Evolutionary conservation across 2,888 invertebrate genomes (phyloP).

Genomic region (Sarcophaga carnaria): DNA sequence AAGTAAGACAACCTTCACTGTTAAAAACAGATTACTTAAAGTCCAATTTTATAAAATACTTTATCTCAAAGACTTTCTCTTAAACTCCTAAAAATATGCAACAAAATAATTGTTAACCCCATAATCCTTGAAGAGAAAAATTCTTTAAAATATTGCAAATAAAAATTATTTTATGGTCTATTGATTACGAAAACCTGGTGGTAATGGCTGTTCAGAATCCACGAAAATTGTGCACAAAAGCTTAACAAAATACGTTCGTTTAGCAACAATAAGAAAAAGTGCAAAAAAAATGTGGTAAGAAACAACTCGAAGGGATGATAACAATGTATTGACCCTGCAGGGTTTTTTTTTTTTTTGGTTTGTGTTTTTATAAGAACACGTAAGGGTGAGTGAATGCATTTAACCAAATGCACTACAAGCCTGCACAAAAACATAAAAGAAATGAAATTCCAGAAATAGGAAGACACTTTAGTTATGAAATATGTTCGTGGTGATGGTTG

Average conservation of each 20-base stretch:
- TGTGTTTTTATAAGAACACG: not conserved
- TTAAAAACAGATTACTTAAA: too few relatives aligned
- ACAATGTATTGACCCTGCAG: slow-evolving; percentile 1
- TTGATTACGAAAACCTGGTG: slow-evolving; percentile 51
- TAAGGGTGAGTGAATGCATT: slow-evolving; percentile 28
- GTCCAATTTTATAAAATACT: too few relatives aligned
- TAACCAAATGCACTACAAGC: slow-evolving; percentile 41
- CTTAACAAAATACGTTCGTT: slow-evolving; percentile 42
- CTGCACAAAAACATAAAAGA: slow-evolving; percentile 4
- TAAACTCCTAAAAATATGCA: not conserved
- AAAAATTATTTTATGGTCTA: slow-evolving; percentile 34
- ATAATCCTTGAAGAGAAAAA: not conserved
- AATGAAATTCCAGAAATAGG: not conserved
- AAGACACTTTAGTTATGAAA: slow-evolving; percentile 17
- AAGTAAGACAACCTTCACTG: too few relatives aligned
- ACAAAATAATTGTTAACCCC: not conserved
- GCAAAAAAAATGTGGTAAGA: not conserved
- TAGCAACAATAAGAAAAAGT: slow-evolving; percentile 38
- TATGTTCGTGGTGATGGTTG: slow-evolving; percentile 16
- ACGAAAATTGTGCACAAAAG: not conserved
- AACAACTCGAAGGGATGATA: not conserved
- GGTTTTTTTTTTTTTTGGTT: not conserved
- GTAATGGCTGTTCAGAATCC: slow-evolving; percentile 43
- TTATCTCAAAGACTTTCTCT: too few relatives aligned
- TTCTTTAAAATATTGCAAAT: not conserved